Evolutionary conservation across 2,888 invertebrate species (phyloP), one percentile per base, ranked within the genome.

Genomic region (Diadegma fenestrale): DNA sequence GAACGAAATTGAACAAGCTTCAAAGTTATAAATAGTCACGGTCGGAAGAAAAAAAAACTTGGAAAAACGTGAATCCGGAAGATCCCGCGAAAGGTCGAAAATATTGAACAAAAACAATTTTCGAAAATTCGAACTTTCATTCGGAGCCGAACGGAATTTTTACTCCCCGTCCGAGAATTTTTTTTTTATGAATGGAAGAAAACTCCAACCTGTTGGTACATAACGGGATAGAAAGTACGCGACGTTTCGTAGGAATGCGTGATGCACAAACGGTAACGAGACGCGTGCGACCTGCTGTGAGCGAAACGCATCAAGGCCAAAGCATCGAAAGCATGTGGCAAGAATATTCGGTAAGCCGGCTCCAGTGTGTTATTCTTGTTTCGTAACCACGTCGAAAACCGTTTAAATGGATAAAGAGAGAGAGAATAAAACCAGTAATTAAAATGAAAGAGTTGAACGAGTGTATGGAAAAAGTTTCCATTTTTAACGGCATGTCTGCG

Each of bases 161-260:
- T 37, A 37, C 7, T 2, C 6, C 37, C 6, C 5, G 37, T 5
- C 7, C 37, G 58, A 6, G 2, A 14, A 22, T 14, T 12, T 4
- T 58, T 22, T 22, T 58, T 58, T 14, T 26, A 58, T 58, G 58
- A 58, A 14, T 26, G 58, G 14, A 14, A 26, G 3, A 26, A 26
- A 58, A 14, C 10, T 2, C 26, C 26, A 26, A 58, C 26, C 58
- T 26, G 58, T 58, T 58, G 12, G 22, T 3, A n/a, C 4, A 26
- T 58, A 58, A 58, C 58, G 58, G 58, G 22, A 58, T 58, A 58
- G 58, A 58, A 58, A 26, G 58, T 58, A 26, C 58, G 14, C 22
- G 58, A 6, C 22, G 58, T 58, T 26, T 58, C 58, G 26, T 4
- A 58, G 26, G 58, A 58, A 58, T 58, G 58, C 2, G 10, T 26